Evolutionary conservation across 1,140 invertebrate species (phyloP), one percentile per base, ranked within the genome.

Genomic region (Bombus pyrosoma): DNA sequence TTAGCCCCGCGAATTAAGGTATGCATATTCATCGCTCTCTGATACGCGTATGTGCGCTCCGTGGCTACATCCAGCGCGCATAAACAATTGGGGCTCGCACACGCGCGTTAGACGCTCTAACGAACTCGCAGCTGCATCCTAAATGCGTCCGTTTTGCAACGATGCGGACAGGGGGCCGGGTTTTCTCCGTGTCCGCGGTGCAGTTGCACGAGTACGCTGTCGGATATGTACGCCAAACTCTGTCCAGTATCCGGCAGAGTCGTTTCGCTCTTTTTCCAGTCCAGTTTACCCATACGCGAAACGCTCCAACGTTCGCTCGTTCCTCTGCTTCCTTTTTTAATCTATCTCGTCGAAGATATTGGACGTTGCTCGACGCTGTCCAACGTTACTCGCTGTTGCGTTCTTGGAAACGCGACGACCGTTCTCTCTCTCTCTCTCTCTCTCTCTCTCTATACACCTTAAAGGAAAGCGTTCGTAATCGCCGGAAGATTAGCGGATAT

Each of bases 1-100:
- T 95, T 95, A 95, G 94, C 94, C 94, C 92, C 93, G 94, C 94
- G 94, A 95, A 95, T 95, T 95, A 95, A 95, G 93, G 94, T 95
- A 95, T 95, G 95, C 93, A 95, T 95, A 95, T 95, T 95, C 94
- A 95, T 95, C 93, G 93, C 84, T 90, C 87, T 76, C 89, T 93
- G 93, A 95, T 94, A 95, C 92, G 91, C 92, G 92, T 92, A 91
- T 89, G 91, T 91, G 89, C 90, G 91, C 87, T 92, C 93, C 90
- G 90, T 91, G 90, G 84, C 74, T 85, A 81, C 83, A 85, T 71
- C 59, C 87, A 80, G 59, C 82, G 82, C 93, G 89, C 93, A 94
- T 94, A 95, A 95, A 95, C 94, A 94, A 95, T 92, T 94, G 92
- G 90, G 90, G 87, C 91, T 91, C 90, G 92, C 91, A 93, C 91